Percentiles rank a stretch among this genome's conserved stretches.
Conservation (phyloP, 2,888 invertebrate species). For the Chymomyza fuscimana region DNA sequence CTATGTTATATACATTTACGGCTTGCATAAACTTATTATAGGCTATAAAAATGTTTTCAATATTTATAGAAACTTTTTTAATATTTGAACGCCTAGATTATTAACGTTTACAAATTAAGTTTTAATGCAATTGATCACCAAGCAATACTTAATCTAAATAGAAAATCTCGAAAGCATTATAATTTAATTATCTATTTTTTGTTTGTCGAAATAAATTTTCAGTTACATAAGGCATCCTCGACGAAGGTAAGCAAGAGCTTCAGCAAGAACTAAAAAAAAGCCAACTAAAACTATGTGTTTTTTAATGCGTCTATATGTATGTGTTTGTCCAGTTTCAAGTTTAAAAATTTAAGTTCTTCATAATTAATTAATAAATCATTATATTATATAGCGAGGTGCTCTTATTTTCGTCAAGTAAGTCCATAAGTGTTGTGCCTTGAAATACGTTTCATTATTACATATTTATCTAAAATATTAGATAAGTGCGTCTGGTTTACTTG, state of each 20-base stretch:
- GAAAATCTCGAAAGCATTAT: background rate
- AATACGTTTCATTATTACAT: no score
- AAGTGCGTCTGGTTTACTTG: background rate
- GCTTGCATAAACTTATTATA: no score
- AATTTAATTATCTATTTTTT: background rate
- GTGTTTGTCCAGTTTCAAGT: background rate
- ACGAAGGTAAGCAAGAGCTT: slow-evolving; percentile 70
- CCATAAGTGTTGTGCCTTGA: no score
- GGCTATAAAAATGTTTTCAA: no score
- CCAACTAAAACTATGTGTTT: background rate
- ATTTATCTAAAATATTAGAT: no score
- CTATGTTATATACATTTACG: no score
- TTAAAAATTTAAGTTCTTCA: background rate
- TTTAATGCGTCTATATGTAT: background rate
- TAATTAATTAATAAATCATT: background rate
- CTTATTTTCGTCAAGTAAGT: background rate
- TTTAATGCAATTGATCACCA: background rate
- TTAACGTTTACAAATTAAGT: background rate
- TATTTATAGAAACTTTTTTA: no score
- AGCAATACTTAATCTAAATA: background rate
- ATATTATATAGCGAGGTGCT: background rate
- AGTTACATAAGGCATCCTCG: slow-evolving; percentile 73
- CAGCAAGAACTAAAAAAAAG: slow-evolving; percentile 2
- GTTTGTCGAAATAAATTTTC: slow-evolving; percentile 37
- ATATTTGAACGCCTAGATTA: no score